Conservation (phyloP, 2,113 vertebrate species). For the Pica pica region DNA sequence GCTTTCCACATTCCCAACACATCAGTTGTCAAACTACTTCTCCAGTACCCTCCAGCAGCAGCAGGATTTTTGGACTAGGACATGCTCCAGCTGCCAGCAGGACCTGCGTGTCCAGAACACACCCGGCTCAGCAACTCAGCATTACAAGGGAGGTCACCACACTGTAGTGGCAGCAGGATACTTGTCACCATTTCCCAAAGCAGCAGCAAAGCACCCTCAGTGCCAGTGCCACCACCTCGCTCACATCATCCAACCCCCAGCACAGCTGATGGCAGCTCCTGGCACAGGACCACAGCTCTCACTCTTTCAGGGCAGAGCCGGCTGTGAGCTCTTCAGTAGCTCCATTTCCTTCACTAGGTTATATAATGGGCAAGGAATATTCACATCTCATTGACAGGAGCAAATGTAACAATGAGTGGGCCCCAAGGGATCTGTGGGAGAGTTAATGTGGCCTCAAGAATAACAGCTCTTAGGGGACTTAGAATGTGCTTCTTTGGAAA, state of each 20-base stretch:
- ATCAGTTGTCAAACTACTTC: not conserved
- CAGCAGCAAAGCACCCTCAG: not conserved
- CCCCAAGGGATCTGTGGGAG: accelerated
- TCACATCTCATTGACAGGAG: not conserved
- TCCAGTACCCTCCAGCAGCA: not conserved
- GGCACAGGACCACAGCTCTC: not conserved
- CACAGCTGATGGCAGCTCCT: not conserved
- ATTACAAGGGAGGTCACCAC: not conserved
- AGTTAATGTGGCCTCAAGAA: not conserved
- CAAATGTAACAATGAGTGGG: accelerated
- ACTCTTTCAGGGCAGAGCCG: not conserved
- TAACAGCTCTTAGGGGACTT: not conserved
- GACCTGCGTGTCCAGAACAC: not conserved
- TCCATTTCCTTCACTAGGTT: not conserved
- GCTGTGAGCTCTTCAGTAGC: not conserved
- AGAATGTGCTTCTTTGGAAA: not conserved
- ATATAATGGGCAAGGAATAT: not conserved
- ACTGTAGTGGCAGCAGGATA: not conserved
- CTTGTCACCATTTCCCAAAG: not conserved
- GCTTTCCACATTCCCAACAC: not conserved
- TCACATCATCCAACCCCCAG: not conserved
- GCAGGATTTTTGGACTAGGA: not conserved
- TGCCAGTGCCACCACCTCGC: not conserved
- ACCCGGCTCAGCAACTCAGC: not conserved
- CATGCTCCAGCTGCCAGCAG: not conserved